Base-by-base conservation (phyloP, 2,113 vertebrate genomes). In the Dinomys branickii region DNA sequence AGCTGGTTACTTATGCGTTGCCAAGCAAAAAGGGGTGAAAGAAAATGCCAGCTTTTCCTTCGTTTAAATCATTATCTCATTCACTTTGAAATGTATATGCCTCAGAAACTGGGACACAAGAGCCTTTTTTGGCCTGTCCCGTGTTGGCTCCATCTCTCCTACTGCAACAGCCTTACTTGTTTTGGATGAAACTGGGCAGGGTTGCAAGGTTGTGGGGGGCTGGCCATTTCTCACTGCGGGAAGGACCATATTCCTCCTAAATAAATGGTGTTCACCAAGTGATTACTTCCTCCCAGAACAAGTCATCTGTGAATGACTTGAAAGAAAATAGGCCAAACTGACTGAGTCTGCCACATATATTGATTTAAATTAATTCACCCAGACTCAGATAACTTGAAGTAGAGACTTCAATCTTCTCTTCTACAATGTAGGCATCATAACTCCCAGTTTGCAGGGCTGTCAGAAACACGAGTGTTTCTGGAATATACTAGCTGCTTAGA, bases 21-120 rank as follows among this genome's bases (percentile, higher is more conserved):
- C 90, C 77, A 88, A 88, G 90, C 67, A 24, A 88, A 91, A 71
- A 22, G 17, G 65, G 24, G 59, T 41, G 67, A 92, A 92, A 88
- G 93, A 91, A 89, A 88, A 94, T 69, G 63, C 56, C 77, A 88
- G 12, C 33, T 91, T 59, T 90, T 85, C 81, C 93, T 94, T 86
- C 5, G 10, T 50, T 92, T 77, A 92, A 95, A 67, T 82, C 78
- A 78, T 88, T 54, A n/a, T 77, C 91, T 93, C 84, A 3, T 58
- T 82, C 52, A 17, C 75, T 97, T 89, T 82, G 96, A 96, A 95
- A 85, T 81, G 41, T 4, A 6, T 41, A 73, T 65, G 26, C 47
- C 71, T 88, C 73, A 41, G 91, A 97, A 71, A 63, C 19, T 13
- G 13, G 5, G 84, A 95, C 44, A 85, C 71, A 77, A 58, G 71